Percentiles rank a stretch among this genome's conserved stretches.
These are phyloP conservation scores for Parelbella ahira DNA, from an alignment of 2,888 invertebrate species.

Conservation along the genomic window DNA sequence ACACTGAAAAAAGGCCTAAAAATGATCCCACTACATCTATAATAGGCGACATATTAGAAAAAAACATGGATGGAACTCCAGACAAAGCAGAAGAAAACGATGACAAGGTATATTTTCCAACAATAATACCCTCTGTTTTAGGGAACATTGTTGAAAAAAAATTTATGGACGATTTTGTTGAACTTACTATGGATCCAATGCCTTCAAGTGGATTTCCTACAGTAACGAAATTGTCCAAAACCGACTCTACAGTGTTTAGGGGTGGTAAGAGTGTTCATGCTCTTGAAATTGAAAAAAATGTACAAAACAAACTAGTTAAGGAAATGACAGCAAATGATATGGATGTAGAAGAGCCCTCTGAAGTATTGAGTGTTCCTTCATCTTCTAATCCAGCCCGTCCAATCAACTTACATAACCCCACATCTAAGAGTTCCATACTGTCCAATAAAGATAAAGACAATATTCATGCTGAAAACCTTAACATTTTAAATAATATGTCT, in stretches of 20 bases:
- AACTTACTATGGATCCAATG: conserved; percentile 44
- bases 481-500: conserved; percentile 84
- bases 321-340: too few species aligned
- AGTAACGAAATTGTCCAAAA: conserved; percentile 61
- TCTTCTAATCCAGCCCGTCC: conserved; percentile 4
- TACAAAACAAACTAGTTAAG: too few species aligned
- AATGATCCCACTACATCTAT: conserved; percentile 39
- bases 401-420: conserved; percentile 37
- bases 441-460: conserved; percentile 70
- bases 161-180: conserved; percentile 35
- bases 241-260: conserved; percentile 41
- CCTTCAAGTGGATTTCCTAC: conserved; percentile 74
- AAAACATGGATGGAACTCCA: conserved; percentile 38
- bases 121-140: conserved; percentile 61
- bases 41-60: conserved; percentile 59
- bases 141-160: conserved; percentile 82
- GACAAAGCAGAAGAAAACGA: conserved; percentile 41
- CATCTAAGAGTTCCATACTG: conserved; percentile 68
- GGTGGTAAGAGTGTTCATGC: neutral
- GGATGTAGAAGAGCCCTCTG: conserved; percentile 47
- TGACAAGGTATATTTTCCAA: conserved; percentile 69
- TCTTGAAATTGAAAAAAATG: conserved; percentile 29
- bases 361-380: conserved; percentile 10
- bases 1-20: conserved; percentile 62
- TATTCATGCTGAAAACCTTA: conserved; percentile 88